phyloP scores from a whole-genome alignment of 2,888 invertebrate species.

The Callyntrura sp. region DNA sequence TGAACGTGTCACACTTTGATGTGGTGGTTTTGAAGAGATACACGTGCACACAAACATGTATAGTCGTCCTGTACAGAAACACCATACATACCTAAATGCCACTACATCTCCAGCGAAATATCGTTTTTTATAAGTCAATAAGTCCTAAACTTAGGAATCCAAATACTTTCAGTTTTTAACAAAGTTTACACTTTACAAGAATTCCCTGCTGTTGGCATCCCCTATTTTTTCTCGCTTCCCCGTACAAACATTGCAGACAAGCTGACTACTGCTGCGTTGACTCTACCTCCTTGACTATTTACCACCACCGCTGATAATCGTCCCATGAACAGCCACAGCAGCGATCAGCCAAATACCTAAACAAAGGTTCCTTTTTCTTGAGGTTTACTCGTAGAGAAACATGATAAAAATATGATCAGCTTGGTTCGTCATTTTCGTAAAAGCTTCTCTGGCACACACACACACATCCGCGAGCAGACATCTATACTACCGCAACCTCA shows the following conservation, averaged over 20 bases:
- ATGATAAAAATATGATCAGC: constrained; percentile 25
- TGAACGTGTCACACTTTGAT: constrained; percentile 53
- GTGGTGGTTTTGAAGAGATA: neutral
- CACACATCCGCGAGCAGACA: neutral
- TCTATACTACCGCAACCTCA: too few species aligned
- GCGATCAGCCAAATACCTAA: too few species aligned
- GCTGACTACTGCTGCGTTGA: constrained; percentile 60
- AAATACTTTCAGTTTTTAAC: neutral
- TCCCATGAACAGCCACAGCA: too few species aligned
- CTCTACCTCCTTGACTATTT: too few species aligned
- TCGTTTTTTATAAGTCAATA: too few species aligned
- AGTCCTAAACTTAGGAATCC: too few species aligned
- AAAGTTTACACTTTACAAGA: constrained; percentile 14
- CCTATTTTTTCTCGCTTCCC: constrained; percentile 5
- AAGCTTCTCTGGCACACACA: neutral
- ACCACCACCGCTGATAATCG: neutral
- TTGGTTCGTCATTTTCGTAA: neutral
- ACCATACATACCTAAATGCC: too few species aligned
- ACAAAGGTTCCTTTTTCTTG: constrained; percentile 6
- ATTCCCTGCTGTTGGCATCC: too few species aligned
- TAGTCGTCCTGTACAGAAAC: too few species aligned
- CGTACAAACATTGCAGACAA: constrained; percentile 33
- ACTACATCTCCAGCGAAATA: too few species aligned
- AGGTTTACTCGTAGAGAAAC: neutral
- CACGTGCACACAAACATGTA: neutral